phyloP scores from a whole-genome alignment of 1,140 invertebrate genomes.

The Amyelois transitella region DNA sequence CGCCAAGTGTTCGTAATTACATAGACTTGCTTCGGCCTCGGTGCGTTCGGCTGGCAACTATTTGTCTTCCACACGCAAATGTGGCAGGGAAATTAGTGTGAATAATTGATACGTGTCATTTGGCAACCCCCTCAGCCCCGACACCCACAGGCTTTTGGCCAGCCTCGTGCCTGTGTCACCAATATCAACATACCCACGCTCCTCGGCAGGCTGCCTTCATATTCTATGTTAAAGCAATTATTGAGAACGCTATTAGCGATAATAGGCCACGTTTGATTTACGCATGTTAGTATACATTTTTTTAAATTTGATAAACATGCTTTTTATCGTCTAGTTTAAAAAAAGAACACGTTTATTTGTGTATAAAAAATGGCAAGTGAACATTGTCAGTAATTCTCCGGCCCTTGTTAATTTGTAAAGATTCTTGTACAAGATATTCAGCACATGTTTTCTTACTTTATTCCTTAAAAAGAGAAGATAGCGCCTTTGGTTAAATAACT shows the following conservation, averaged over 20 bases:
- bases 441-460: no score
- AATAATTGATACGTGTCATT: conserved; percentile 73
- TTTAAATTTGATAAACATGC: background rate
- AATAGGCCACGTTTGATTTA: background rate
- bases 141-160: conserved; percentile 30
- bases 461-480: no score
- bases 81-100: conserved; percentile 62
- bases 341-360: background rate
- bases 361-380: background rate
- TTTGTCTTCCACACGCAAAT: conserved; percentile 70
- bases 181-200: conserved; percentile 29
- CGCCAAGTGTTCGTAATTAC: conserved; percentile 35
- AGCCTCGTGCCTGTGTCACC: conserved; percentile 37
- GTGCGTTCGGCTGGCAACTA: conserved; percentile 44
- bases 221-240: background rate
- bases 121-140: conserved; percentile 55
- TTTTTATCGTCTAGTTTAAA: background rate
- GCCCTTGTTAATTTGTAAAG: no score
- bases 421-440: no score
- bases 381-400: background rate
- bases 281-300: background rate
- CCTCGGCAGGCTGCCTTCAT: conserved; percentile 10
- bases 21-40: conserved; percentile 40
- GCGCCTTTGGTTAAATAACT: no score
- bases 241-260: background rate